These are phyloP conservation scores for Patella vulgata DNA, from an alignment of 1,140 invertebrate genomes.

Conservation along the genomic window DNA sequence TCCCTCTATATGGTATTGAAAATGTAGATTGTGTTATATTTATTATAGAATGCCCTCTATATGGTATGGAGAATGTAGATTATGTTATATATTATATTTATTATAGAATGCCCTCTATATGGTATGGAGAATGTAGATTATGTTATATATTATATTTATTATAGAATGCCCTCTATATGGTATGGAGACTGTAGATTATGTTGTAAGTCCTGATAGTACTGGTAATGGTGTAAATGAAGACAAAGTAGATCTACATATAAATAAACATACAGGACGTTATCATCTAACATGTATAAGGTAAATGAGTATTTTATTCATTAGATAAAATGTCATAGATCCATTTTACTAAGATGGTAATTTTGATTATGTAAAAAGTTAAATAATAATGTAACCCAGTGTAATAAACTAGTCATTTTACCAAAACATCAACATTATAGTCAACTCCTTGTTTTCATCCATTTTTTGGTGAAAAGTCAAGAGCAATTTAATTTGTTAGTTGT, in stretches of 20 bases:
- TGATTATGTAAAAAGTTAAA: not conserved
- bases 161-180: constrained; percentile 35
- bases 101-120: no score
- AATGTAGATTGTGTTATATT: no score
- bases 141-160: constrained; percentile 3
- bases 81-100: no score
- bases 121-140: no score
- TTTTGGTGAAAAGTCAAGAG: no score
- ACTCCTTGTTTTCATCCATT: no score
- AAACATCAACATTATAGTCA: not conserved
- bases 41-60: no score
- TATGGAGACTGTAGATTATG: constrained; percentile 40
- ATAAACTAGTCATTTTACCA: not conserved
- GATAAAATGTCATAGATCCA: not conserved
- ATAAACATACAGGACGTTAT: constrained; percentile 29
- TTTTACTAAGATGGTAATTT: not conserved
- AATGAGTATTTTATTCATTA: not conserved
- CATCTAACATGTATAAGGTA: constrained; percentile 44
- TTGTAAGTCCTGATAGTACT: constrained; percentile 24
- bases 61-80: no score
- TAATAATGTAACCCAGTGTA: not conserved
- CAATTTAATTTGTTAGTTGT: no score
- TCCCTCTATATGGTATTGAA: no score
- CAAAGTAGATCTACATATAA: constrained; percentile 30
- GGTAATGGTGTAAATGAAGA: constrained; percentile 28